These are phyloP conservation scores for Cheirogaleus major DNA, from an alignment of 2,797 vertebrate genomes.

Conservation along the genomic window DNA sequence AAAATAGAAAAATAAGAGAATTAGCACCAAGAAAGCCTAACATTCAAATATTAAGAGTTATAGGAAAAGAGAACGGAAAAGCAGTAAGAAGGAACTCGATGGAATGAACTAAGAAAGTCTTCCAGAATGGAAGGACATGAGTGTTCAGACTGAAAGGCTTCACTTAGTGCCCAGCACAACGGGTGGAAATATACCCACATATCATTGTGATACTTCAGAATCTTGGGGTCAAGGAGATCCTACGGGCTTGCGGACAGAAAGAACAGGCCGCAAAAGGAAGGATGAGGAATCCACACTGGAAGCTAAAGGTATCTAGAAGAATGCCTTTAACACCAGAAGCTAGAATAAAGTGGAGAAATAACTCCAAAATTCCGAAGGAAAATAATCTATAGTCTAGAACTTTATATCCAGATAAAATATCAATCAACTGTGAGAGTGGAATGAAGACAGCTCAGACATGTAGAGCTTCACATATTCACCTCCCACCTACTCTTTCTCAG, in stretches of 20 bases:
- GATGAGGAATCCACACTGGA: not conserved
- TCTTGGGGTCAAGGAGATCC: not conserved
- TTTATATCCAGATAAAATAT: not conserved
- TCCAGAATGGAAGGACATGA: not conserved
- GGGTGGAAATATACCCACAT: not conserved
- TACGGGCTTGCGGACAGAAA: not conserved
- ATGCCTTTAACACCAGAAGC: not conserved
- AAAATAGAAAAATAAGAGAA: not conserved
- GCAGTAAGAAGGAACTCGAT: not conserved
- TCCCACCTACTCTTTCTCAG: not conserved
- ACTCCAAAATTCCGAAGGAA: not conserved
- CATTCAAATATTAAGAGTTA: not conserved
- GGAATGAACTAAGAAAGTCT: not conserved
- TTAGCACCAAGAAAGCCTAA: not conserved
- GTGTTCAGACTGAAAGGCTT: not conserved
- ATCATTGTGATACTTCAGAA: not conserved
- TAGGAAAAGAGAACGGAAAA: not conserved
- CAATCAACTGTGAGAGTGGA: not conserved
- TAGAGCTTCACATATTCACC: not conserved
- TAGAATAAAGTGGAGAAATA: not conserved
- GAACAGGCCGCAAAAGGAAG: not conserved
- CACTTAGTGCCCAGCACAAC: not conserved
- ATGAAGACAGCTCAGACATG: not conserved
- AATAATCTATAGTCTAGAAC: not conserved
- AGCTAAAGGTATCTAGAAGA: not conserved